phyloP scores from a whole-genome alignment of 1,140 invertebrate genomes.

The Mactra quadrangularis region DNA sequence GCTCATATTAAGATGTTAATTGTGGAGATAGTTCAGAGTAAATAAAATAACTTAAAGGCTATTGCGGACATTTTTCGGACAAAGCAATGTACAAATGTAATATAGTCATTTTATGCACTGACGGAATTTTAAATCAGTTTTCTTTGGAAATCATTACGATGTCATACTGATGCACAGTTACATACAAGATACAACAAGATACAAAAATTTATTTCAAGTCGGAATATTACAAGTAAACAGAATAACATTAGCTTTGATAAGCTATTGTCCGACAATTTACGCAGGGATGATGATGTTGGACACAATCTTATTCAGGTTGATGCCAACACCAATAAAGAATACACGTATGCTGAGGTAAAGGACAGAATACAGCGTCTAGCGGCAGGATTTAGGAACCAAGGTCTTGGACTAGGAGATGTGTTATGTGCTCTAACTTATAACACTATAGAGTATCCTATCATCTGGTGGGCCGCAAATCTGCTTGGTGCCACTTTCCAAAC shows the following conservation, averaged over 20 bases:
- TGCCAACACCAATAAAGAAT: conserved; percentile 5
- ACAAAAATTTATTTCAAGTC: no score
- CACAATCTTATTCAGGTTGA: neutral
- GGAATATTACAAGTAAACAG: neutral
- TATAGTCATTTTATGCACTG: neutral
- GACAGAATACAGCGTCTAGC: conserved; percentile 30
- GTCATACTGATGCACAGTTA: neutral
- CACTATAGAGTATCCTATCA: conserved; percentile 33
- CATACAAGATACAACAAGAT: neutral
- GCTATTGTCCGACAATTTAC: no score
- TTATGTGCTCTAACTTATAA: conserved; percentile 31
- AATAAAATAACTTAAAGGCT: no score
- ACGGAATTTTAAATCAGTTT: neutral
- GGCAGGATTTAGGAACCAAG: neutral
- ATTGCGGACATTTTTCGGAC: no score
- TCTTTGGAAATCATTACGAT: neutral
- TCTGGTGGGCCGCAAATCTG: conserved; percentile 17
- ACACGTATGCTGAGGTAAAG: conserved; percentile 19
- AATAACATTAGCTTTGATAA: no score
- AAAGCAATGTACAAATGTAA: no score
- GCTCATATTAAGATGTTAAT: no score
- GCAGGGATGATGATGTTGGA: neutral
- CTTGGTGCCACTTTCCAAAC: conserved; percentile 36
- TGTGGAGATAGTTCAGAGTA: no score
- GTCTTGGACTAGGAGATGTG: conserved; percentile 36